Percentiles rank a stretch among this genome's conserved stretches.
phyloP scores from a whole-genome alignment of 1,140 invertebrate genomes.

The Hyles euphorbiae region DNA sequence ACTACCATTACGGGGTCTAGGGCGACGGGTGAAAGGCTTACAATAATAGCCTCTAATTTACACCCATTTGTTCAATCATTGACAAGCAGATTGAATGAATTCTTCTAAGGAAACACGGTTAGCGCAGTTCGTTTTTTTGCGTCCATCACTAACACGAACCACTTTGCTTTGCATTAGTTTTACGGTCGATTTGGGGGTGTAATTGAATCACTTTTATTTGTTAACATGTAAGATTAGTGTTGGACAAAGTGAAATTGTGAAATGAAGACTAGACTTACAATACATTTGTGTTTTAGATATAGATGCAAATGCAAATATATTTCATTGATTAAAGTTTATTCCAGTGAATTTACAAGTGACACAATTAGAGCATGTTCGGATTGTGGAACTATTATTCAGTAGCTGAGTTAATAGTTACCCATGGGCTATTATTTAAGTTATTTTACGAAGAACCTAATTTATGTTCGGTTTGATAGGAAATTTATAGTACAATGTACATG shows the following conservation, averaged over 20 bases:
- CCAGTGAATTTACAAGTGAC: no score
- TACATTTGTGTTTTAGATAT: no score
- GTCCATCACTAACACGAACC: constrained; percentile 6
- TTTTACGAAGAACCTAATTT: no score
- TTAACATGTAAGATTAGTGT: background rate
- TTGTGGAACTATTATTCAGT: no score
- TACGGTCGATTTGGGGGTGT: constrained; percentile 19
- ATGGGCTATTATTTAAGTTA: no score
- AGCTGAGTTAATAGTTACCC: no score
- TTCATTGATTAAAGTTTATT: no score
- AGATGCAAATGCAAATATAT: no score
- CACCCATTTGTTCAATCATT: constrained; percentile 35
- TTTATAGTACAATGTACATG: no score
- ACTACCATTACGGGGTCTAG: background rate
- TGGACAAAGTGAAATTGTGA: constrained; percentile 2
- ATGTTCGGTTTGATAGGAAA: no score
- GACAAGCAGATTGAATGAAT: constrained; percentile 30
- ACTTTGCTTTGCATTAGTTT: constrained; percentile 15
- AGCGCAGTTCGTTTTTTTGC: constrained; percentile 26
- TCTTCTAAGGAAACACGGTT: constrained; percentile 30
- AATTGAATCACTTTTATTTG: background rate
- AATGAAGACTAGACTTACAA: background rate
- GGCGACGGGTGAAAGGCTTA: constrained; percentile 39
- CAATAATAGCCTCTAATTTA: constrained; percentile 37
- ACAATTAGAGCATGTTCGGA: no score